A percentile compares a stretch with the other conserved stretches of the same genome.
phyloP scores from a whole-genome alignment of 2,888 invertebrate species.

The Drosophila austrosaltans region DNA sequence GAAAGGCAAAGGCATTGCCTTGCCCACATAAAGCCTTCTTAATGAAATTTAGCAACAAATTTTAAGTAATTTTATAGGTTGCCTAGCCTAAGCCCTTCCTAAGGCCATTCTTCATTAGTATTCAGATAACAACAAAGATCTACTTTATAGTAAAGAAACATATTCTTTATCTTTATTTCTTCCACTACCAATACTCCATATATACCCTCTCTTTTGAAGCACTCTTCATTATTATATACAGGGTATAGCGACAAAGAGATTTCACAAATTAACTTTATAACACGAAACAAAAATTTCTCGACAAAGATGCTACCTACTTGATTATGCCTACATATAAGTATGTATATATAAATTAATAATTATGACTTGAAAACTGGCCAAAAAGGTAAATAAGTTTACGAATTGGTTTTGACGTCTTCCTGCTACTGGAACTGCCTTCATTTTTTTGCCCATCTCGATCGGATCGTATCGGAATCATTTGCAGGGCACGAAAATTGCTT shows the following conservation, averaged over 20 bases:
- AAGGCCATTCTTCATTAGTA: too few relatives aligned
- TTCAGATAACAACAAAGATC: too few relatives aligned
- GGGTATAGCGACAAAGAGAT: constrained; percentile 28
- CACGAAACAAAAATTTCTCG: constrained; percentile 75
- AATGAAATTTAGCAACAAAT: too few relatives aligned
- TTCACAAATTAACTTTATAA: constrained; percentile 81
- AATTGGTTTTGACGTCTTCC: constrained; percentile 35
- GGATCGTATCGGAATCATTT: constrained; percentile 5
- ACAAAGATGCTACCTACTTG: constrained; percentile 39
- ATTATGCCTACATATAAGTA: constrained; percentile 26
- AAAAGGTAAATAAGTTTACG: constrained; percentile 65
- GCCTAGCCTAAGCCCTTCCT: too few relatives aligned
- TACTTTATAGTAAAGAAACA: too few relatives aligned
- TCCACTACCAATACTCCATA: too few relatives aligned
- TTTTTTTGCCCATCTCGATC: neutral
- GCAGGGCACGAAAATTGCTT: constrained; percentile 76
- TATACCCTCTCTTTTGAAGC: too few relatives aligned
- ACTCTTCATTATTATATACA: neutral
- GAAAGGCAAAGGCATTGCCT: too few relatives aligned
- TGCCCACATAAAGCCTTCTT: too few relatives aligned
- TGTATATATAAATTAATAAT: constrained; percentile 63
- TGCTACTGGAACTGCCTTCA: constrained; percentile 39
- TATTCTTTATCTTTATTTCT: too few relatives aligned
- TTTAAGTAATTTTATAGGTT: too few relatives aligned
- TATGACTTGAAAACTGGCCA: constrained; percentile 75